These are phyloP conservation scores for Dasypolia templi DNA, from an alignment of 2,888 invertebrate genomes.

Conservation along the genomic window DNA sequence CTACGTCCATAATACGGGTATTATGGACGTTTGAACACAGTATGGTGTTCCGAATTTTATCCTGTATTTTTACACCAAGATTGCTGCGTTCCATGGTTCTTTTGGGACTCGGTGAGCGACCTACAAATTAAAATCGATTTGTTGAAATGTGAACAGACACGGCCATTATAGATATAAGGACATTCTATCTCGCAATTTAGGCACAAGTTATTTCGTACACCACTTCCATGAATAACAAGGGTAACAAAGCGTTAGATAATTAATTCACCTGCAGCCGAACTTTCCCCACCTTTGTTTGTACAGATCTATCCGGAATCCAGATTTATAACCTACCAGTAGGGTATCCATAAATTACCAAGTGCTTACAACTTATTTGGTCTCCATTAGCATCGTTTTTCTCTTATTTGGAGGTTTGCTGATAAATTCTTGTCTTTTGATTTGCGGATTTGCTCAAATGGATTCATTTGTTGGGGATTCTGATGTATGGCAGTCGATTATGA, in stretches of 20 bases:
- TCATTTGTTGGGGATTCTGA: slow-evolving; percentile 39
- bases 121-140: neutral
- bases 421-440: slow-evolving; percentile 37
- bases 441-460: slow-evolving; percentile 52
- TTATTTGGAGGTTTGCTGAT: slow-evolving; percentile 30
- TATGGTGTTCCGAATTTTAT: neutral
- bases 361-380: slow-evolving; percentile 55
- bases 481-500: slow-evolving; percentile 14
- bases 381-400: slow-evolving; percentile 54
- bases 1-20: neutral
- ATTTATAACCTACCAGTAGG: slow-evolving; percentile 51
- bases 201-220: slow-evolving; percentile 9
- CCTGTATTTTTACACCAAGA: neutral
- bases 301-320: slow-evolving; percentile 41
- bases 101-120: neutral
- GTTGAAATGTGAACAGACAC: too few species aligned
- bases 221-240: slow-evolving; percentile 34
- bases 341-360: slow-evolving; percentile 53
- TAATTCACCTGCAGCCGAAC: slow-evolving; percentile 55
- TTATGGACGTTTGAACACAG: neutral
- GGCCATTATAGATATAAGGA: neutral
- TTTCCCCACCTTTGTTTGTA: slow-evolving; percentile 57
- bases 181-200: neutral
- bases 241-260: slow-evolving; percentile 50
- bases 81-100: neutral